Evolutionary conservation across 2,797 vertebrate genomes (phyloP).

Genomic region (Cetoscarus ocellatus): DNA sequence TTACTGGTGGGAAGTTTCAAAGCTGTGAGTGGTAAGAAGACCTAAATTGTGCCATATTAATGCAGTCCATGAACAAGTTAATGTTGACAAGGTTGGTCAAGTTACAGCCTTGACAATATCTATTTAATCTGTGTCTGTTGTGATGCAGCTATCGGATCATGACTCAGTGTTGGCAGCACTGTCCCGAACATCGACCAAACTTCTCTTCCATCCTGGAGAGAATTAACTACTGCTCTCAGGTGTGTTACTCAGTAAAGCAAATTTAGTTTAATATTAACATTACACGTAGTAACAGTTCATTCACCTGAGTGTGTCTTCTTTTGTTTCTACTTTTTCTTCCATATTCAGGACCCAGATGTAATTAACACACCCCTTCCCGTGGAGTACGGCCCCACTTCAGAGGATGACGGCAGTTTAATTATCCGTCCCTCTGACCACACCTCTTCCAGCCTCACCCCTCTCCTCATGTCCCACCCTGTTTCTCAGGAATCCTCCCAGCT

Average conservation of each 20-base stretch:
- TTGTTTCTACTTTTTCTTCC: background rate
- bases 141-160: conserved; percentile 89
- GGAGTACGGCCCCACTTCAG: conserved; percentile 84
- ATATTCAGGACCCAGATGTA: conserved; percentile 91
- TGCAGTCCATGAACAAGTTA: background rate
- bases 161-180: conserved; percentile 96
- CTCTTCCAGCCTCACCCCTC: conserved; percentile 84
- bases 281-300: background rate
- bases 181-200: conserved; percentile 91
- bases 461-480: conserved; percentile 79
- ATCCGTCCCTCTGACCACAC: conserved; percentile 81
- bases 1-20: too few species aligned
- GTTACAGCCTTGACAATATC: background rate
- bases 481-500: conserved; percentile 77
- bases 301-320: background rate
- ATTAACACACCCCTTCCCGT: conserved; percentile 90
- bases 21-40: too few species aligned
- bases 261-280: background rate
- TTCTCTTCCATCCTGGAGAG: conserved; percentile 93
- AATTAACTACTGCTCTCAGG: conserved; percentile 94
- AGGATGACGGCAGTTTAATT: conserved; percentile 84
- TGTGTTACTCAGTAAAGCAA: conserved; percentile 51
- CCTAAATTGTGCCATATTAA: too few species aligned
- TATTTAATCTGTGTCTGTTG: conserved; percentile 11
- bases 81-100: background rate